A percentile compares a stretch with the other conserved stretches of the same genome.
Conservation (phyloP, 1,140 invertebrate species). For the Drosophila nigrodunni region DNA sequence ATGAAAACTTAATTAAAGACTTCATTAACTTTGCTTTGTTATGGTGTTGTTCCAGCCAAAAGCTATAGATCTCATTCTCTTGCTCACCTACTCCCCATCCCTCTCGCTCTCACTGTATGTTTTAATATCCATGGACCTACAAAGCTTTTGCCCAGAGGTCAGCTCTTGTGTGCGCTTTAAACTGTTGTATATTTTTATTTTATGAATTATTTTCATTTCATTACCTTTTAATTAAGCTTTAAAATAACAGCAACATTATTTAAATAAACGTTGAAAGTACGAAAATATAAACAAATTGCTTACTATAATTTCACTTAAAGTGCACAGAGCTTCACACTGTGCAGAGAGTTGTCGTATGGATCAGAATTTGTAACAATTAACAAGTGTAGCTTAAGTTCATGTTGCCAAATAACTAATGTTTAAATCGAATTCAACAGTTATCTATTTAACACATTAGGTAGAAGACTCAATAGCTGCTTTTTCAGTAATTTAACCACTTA, state of each 20-base stretch:
- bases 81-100: not conserved
- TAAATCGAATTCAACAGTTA: no score
- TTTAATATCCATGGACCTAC: not conserved
- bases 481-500: no score
- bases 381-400: no score
- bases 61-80: constrained; percentile 4
- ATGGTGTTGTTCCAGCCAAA: constrained; percentile 13
- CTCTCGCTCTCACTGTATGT: not conserved
- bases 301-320: not conserved
- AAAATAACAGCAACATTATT: constrained; percentile 49
- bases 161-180: constrained; percentile 26
- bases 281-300: constrained; percentile 6
- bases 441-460: no score
- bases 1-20: constrained; percentile 74
- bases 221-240: constrained; percentile 61
- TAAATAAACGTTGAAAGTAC: constrained; percentile 42
- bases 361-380: not conserved
- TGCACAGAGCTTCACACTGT: not conserved
- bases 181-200: constrained; percentile 15
- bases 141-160: constrained; percentile 19
- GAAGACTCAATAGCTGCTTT: no score
- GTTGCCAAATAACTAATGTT: no score
- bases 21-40: constrained; percentile 70
- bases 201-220: constrained; percentile 62
- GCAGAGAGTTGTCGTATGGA: not conserved